phyloP scores from a whole-genome alignment of 2,888 invertebrate species.

The Syrista parreyssii region DNA sequence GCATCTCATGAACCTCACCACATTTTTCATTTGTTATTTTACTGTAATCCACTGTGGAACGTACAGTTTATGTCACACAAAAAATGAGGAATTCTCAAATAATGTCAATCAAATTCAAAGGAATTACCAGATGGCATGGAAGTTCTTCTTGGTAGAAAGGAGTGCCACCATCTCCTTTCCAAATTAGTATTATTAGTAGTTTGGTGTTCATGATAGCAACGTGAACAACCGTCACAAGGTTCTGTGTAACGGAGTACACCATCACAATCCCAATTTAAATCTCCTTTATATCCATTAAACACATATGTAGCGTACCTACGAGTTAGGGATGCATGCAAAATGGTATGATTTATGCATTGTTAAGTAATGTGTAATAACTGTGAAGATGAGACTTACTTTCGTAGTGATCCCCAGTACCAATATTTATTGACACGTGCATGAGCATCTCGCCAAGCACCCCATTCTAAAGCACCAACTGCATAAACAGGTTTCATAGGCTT shows the following conservation, averaged over 20 bases:
- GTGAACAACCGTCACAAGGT: slow-evolving; percentile 85
- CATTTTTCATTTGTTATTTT: slow-evolving; percentile 73
- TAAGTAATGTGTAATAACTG: background rate
- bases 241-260: slow-evolving; percentile 80
- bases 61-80: background rate
- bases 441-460: slow-evolving; percentile 89
- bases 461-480: slow-evolving; percentile 82
- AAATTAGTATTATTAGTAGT: slow-evolving; percentile 42
- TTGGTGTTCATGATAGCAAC: slow-evolving; percentile 71
- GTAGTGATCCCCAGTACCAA: slow-evolving; percentile 87
- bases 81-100: background rate
- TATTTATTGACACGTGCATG: slow-evolving; percentile 81
- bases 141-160: slow-evolving; percentile 61
- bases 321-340: background rate
- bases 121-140: slow-evolving; percentile 26
- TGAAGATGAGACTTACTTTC: slow-evolving; percentile 61
- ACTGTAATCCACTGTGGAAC: slow-evolving; percentile 62
- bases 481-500: slow-evolving; percentile 77
- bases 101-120: background rate
- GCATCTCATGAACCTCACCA: slow-evolving; percentile 67
- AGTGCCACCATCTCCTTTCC: slow-evolving; percentile 67
- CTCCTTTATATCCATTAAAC: slow-evolving; percentile 76
- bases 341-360: background rate
- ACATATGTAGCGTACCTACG: slow-evolving; percentile 78
- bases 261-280: slow-evolving; percentile 76